Percentiles rank a stretch among this genome's conserved stretches.
Evolutionary conservation across 2,888 invertebrate species (phyloP).

Genomic region (Andricus quercusramuli): DNA sequence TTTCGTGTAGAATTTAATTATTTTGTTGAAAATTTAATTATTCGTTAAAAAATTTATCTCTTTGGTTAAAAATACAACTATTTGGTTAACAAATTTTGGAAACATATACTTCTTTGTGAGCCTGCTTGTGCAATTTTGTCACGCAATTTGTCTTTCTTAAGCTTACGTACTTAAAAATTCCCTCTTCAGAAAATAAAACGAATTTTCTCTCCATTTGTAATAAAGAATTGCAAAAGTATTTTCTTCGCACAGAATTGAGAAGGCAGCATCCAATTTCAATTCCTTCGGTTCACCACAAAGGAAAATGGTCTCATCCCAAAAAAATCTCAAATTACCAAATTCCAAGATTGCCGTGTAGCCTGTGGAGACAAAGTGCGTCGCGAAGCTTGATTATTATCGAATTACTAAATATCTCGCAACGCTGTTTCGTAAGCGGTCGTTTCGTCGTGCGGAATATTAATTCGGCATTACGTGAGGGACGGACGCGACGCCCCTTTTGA

Average conservation of each 20-base stretch:
- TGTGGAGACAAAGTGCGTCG: constrained; percentile 22
- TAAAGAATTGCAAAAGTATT: not conserved
- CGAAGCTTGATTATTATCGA: constrained; percentile 62
- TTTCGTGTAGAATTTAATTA: no score
- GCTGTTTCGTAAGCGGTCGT: constrained; percentile 64
- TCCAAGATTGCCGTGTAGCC: constrained; percentile 1
- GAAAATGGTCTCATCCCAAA: constrained; percentile 8
- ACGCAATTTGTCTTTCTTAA: no score
- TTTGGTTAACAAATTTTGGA: no score
- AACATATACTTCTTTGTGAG: no score
- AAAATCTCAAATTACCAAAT: constrained; percentile 27
- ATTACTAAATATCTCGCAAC: constrained; percentile 64
- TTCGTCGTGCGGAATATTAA: constrained; percentile 67
- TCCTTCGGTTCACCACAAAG: constrained; percentile 9
- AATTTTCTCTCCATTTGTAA: not conserved
- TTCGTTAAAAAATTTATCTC: no score
- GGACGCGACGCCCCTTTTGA: constrained; percentile 47
- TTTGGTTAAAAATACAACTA: no score
- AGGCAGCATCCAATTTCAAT: constrained; percentile 10
- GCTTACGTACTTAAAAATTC: no score
- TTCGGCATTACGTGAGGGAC: constrained; percentile 60
- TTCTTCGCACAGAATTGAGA: not conserved
- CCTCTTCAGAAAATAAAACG: no score
- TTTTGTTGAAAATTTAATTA: no score
- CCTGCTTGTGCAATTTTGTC: no score